A percentile compares a stretch with the other conserved stretches of the same genome.
phyloP scores from a whole-genome alignment of 2,113 vertebrate genomes.

The Percopsis transmontana region DNA sequence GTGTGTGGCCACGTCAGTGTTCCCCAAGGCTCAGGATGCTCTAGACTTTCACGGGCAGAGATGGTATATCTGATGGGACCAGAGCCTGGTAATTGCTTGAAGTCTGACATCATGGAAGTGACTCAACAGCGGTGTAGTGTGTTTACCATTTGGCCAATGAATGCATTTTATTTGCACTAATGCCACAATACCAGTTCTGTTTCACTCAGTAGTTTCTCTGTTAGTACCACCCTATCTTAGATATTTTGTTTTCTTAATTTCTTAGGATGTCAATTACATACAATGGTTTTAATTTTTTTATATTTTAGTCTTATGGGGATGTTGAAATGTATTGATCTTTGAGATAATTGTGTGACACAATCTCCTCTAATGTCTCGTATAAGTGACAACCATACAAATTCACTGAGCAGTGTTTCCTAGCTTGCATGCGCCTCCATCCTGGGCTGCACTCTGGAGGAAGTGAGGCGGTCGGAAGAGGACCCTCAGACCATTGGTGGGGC shows the following conservation, averaged over 20 bases:
- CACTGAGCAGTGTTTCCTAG: constrained; percentile 67
- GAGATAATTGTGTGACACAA: background rate
- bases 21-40: constrained; percentile 34
- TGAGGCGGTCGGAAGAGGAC: constrained; percentile 68
- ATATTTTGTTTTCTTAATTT: background rate
- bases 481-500: constrained; percentile 30
- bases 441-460: constrained; percentile 84
- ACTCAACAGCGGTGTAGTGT: constrained; percentile 25
- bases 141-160: background rate
- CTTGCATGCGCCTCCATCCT: constrained; percentile 85
- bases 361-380: background rate
- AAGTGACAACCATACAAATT: background rate
- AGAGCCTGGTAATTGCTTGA: constrained; percentile 30
- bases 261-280: no score
- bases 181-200: constrained; percentile 1
- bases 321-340: background rate
- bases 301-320: no score
- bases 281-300: background rate
- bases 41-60: constrained; percentile 44
- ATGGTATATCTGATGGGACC: constrained; percentile 30
- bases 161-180: constrained; percentile 6
- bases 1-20: constrained; percentile 14
- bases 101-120: constrained; percentile 28
- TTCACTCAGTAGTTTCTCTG: background rate
- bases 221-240: background rate